Percentiles rank a stretch among this genome's conserved stretches.
Conservation (phyloP, 2,797 vertebrate species). For the Micropoecilia bifurca region DNA sequence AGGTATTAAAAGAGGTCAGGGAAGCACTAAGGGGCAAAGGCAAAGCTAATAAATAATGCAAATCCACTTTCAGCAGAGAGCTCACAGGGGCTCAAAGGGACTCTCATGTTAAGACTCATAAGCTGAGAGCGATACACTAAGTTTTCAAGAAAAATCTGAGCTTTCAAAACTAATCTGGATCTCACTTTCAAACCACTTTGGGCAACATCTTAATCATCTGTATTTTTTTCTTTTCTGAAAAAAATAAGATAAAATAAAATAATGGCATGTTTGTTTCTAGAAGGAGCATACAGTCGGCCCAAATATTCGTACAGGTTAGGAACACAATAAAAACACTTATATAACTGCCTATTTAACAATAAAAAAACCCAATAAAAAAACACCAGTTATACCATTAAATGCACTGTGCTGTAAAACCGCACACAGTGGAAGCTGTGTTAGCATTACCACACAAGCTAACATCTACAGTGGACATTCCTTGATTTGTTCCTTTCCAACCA, state of each 20-base stretch:
- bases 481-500: neutral
- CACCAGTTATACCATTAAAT: neutral
- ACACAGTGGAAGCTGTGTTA: neutral
- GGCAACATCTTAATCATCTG: neutral
- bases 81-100: conserved; percentile 54
- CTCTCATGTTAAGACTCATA: conserved; percentile 47
- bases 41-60: conserved; percentile 75
- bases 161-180: neutral
- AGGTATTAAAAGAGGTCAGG: conserved; percentile 65
- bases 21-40: conserved; percentile 56
- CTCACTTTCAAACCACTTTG: neutral
- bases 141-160: neutral
- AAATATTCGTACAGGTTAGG: no score
- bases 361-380: no score
- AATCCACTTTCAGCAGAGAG: conserved; percentile 66
- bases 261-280: neutral
- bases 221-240: neutral
- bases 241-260: neutral
- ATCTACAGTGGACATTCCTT: neutral
- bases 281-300: neutral
- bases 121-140: conserved; percentile 15
- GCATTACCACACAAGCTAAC: neutral
- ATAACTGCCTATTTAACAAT: neutral
- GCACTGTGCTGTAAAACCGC: no score
- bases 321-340: neutral